Evolutionary conservation across 64 coral and sea anemone genomes (phyloP).

Genomic region (Anthopleura sola): DNA sequence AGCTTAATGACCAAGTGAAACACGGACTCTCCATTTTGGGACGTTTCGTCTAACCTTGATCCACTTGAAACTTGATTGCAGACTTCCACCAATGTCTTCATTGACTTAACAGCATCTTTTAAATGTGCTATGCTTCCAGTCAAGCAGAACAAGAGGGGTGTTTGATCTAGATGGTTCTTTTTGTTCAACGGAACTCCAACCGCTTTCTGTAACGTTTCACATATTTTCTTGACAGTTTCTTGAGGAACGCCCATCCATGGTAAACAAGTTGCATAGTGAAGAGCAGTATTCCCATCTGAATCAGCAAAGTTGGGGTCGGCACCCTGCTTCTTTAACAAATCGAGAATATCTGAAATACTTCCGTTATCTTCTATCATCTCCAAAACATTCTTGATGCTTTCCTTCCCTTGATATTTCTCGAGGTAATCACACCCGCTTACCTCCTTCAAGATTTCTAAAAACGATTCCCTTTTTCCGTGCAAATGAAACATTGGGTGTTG

Average conservation of each 20-base stretch:
- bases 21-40: not conserved
- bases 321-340: no score
- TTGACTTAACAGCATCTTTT: not conserved
- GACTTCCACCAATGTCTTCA: not conserved
- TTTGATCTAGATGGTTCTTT: not conserved
- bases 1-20: slow-evolving; percentile 2
- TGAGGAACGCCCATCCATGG: not conserved
- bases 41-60: not conserved
- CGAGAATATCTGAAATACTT: not conserved
- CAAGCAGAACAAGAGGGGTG: not conserved
- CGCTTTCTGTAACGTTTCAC: no score
- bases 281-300: not conserved
- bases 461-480: not conserved
- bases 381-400: not conserved
- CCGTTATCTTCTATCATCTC: not conserved
- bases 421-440: not conserved
- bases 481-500: not conserved
- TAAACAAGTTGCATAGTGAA: not conserved
- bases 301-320: not conserved
- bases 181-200: no score
- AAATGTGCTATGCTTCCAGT: not conserved
- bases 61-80: not conserved
- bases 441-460: not conserved
- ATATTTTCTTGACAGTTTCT: not conserved
- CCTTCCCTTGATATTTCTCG: not conserved